Percentiles rank a stretch among this genome's conserved stretches.
Evolutionary conservation across 1,140 invertebrate species (phyloP).

Genomic region (Philotrypesis tridentata): DNA sequence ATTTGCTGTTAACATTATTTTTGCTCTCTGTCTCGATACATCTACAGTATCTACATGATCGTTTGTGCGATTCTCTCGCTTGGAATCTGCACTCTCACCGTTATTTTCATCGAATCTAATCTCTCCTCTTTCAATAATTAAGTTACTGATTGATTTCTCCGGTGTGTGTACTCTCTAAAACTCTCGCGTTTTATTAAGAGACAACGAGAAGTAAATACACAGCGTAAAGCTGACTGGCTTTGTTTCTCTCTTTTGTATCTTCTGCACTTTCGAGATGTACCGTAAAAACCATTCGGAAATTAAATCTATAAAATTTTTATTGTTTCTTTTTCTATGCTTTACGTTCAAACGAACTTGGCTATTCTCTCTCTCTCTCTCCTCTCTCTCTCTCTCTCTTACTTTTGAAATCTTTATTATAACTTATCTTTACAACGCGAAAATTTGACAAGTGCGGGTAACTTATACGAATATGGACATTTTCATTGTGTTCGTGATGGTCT

Average conservation of each 20-base stretch:
- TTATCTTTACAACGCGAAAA: no score
- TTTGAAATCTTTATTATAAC: no score
- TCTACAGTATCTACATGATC: neutral
- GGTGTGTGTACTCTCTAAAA: neutral
- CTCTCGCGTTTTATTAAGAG: neutral
- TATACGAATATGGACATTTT: no score
- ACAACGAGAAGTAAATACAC: neutral
- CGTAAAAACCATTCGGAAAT: neutral
- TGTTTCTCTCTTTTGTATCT: neutral
- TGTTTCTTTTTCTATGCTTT: neutral
- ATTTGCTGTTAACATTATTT: conserved; percentile 1
- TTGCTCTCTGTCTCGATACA: neutral
- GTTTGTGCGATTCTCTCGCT: neutral
- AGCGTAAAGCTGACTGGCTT: neutral
- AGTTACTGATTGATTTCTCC: neutral
- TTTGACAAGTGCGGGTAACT: neutral
- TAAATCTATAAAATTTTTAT: neutral
- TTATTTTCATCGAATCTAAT: neutral
- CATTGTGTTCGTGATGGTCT: neutral
- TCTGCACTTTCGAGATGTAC: neutral
- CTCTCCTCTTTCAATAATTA: neutral
- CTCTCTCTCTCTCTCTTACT: no score
- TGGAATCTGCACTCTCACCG: neutral
- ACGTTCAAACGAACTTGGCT: neutral
- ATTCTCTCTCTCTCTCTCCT: neutral